Evolutionary conservation across 2,797 vertebrate genomes (phyloP).

Genomic region (Molossus molossus): DNA sequence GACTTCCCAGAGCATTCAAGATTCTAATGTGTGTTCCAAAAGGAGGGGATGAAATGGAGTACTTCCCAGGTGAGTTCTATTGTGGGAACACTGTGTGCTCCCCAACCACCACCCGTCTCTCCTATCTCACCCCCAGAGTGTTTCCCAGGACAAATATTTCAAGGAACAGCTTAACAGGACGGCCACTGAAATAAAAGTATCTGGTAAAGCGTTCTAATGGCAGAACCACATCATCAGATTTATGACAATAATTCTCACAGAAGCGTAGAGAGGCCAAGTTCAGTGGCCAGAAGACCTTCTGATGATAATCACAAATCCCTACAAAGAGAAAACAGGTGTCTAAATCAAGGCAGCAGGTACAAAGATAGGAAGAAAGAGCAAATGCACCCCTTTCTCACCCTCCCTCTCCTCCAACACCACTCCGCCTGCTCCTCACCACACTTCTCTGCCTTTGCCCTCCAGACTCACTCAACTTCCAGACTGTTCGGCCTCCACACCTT

Average conservation of each 20-base stretch:
- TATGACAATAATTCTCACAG: background rate
- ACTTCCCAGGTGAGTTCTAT: background rate
- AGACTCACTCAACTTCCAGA: background rate
- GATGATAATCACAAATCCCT: background rate
- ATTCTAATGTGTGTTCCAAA: background rate
- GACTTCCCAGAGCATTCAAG: background rate
- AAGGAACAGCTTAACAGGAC: background rate
- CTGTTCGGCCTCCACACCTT: background rate
- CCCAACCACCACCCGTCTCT: background rate
- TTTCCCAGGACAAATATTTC: background rate
- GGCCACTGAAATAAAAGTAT: background rate
- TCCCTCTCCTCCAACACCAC: background rate
- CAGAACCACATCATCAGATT: background rate
- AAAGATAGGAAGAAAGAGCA: background rate
- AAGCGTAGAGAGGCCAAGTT: background rate
- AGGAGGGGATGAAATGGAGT: background rate
- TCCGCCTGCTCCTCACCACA: background rate
- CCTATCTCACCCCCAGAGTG: background rate
- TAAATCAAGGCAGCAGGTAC: background rate
- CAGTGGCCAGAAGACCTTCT: slow-evolving; percentile 5
- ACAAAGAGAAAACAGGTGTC: background rate
- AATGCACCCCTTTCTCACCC: rapidly evolving
- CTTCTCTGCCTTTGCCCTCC: background rate
- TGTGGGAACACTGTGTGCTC: background rate
- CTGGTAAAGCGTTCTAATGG: background rate